Evolutionary conservation across 2,113 vertebrate genomes (phyloP).

Genomic region (Phocoena phocoena): DNA sequence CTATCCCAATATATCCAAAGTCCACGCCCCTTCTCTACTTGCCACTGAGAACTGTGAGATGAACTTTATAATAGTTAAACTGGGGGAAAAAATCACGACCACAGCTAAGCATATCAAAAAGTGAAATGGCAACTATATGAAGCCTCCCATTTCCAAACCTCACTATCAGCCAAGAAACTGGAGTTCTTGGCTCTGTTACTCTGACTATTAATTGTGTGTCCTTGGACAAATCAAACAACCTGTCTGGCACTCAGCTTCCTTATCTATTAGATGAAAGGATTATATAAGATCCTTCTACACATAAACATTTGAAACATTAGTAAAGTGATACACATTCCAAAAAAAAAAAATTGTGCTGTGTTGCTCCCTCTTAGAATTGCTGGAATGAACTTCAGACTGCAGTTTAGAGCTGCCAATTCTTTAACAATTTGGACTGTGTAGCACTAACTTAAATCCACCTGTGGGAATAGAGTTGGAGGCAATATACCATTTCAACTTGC

Average conservation of each 20-base stretch:
- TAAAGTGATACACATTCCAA: conserved; percentile 6
- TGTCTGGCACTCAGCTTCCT: background rate
- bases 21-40: background rate
- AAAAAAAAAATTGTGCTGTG: conserved; percentile 15
- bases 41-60: background rate
- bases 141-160: background rate
- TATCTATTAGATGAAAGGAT: background rate
- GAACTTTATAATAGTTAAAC: conserved; percentile 15
- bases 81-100: background rate
- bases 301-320: conserved; percentile 38
- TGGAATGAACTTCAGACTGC: conserved; percentile 58
- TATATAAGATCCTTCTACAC: background rate
- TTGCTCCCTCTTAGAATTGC: conserved; percentile 1
- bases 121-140: background rate
- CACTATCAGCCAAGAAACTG: background rate
- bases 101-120: background rate
- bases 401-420: conserved; percentile 56
- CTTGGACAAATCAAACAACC: conserved; percentile 6
- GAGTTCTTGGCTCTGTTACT: background rate
- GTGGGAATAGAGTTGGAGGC: conserved; percentile 70
- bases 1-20: background rate
- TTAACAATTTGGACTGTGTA: conserved; percentile 49
- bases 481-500: conserved; percentile 61
- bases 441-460: conserved; percentile 63
- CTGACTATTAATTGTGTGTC: background rate